A percentile compares a stretch with the other conserved stretches of the same genome.
These are phyloP conservation scores for Trematomus loennbergii DNA, from an alignment of 2,113 vertebrate species.

Conservation along the genomic window DNA sequence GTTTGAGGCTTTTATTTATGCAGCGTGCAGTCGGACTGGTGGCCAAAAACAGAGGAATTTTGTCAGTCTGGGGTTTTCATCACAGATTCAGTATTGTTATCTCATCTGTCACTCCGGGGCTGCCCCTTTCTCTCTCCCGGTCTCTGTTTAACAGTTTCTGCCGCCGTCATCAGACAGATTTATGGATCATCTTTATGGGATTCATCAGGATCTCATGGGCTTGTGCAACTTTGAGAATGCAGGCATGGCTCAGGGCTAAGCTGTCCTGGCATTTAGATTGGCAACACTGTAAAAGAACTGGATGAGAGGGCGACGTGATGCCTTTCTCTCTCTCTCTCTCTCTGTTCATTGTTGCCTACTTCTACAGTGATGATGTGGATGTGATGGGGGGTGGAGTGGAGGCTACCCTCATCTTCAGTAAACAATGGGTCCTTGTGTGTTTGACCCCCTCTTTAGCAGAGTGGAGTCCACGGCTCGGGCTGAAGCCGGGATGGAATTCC, in stretches of 20 bases:
- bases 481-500: slow-evolving; percentile 64
- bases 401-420: slow-evolving; percentile 77
- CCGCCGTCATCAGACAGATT: slow-evolving; percentile 14
- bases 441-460: slow-evolving; percentile 71
- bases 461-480: slow-evolving; percentile 59
- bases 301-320: slow-evolving; percentile 51
- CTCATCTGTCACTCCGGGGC: slow-evolving; percentile 16
- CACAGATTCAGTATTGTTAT: slow-evolving; percentile 28
- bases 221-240: slow-evolving; percentile 50
- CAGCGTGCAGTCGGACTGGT: background rate
- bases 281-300: slow-evolving; percentile 60
- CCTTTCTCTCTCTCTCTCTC: slow-evolving; percentile 27
- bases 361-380: slow-evolving; percentile 70
- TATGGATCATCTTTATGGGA: slow-evolving; percentile 19
- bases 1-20: slow-evolving; percentile 35
- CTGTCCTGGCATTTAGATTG: slow-evolving; percentile 71
- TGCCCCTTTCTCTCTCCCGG: slow-evolving; percentile 1
- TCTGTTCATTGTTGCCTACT: slow-evolving; percentile 73
- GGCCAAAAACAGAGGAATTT: background rate
- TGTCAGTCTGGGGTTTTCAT: background rate
- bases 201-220: slow-evolving; percentile 37
- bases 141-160: slow-evolving; percentile 9
- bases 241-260: slow-evolving; percentile 49
- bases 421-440: slow-evolving; percentile 82
- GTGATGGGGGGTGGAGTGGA: slow-evolving; percentile 58